These are phyloP conservation scores for Cinclus mexicanus DNA, from an alignment of 2,113 vertebrate species.

Conservation along the genomic window DNA sequence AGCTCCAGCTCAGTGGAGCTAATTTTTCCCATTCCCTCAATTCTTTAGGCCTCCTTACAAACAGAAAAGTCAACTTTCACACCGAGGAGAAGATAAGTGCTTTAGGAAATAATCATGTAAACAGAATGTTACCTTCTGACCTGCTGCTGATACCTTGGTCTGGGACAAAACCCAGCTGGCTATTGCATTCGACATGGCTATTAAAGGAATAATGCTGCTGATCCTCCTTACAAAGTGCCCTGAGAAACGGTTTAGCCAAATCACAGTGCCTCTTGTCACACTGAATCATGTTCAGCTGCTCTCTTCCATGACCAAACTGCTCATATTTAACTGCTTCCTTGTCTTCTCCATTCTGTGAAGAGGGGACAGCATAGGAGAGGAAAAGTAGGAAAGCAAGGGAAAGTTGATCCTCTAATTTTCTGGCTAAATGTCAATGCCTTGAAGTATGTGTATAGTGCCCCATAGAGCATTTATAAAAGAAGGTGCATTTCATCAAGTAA, in stretches of 20 bases:
- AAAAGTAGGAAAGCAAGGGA: neutral
- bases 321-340: slow-evolving; percentile 41
- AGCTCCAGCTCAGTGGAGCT: slow-evolving; percentile 86
- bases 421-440: neutral
- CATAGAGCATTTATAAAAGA: neutral
- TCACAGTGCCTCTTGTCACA: slow-evolving; percentile 75
- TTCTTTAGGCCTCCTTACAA: slow-evolving; percentile 82
- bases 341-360: neutral
- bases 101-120: slow-evolving; percentile 93
- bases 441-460: neutral
- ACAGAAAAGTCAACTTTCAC: slow-evolving; percentile 90
- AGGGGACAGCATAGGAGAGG: neutral
- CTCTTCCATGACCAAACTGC: slow-evolving; percentile 45
- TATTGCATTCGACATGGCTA: slow-evolving; percentile 91
- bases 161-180: slow-evolving; percentile 84
- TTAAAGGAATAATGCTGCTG: slow-evolving; percentile 86
- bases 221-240: slow-evolving; percentile 73
- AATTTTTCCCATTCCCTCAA: slow-evolving; percentile 85
- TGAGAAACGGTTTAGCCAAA: slow-evolving; percentile 74
- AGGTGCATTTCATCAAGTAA: neutral
- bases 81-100: slow-evolving; percentile 84
- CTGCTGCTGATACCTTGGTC: slow-evolving; percentile 87
- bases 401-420: neutral
- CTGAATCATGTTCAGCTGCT: slow-evolving; percentile 67
- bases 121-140: slow-evolving; percentile 96